These are phyloP conservation scores for Barypeithes pellucidus DNA, from an alignment of 2,888 invertebrate species.

Conservation along the genomic window DNA sequence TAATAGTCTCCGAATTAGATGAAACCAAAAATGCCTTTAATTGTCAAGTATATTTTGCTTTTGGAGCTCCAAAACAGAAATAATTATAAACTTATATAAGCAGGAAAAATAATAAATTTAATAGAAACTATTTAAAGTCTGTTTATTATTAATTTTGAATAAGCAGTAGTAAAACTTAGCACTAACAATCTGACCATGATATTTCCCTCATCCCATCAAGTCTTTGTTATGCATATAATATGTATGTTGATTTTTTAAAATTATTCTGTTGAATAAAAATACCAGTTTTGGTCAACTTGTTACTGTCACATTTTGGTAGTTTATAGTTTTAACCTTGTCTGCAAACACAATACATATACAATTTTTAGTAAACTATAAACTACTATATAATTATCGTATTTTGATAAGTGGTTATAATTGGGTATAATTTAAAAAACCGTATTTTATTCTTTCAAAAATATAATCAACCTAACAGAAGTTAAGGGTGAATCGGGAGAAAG, in stretches of 20 bases:
- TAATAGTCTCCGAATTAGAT: no score
- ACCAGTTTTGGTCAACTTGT: constrained; percentile 32
- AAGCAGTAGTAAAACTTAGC: constrained; percentile 15
- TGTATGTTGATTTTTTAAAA: constrained; percentile 18
- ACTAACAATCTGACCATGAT: constrained; percentile 18
- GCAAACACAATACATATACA: constrained; percentile 2
- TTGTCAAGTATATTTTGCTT: no score
- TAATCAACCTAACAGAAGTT: no score
- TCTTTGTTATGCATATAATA: constrained; percentile 28
- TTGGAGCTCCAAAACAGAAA: no score
- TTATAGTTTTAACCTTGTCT: constrained; percentile 26
- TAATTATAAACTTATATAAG: no score
- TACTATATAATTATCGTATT: constrained; percentile 12
- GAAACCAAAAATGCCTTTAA: no score
- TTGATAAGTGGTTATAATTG: constrained; percentile 19
- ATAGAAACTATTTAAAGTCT: no score
- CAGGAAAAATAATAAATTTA: no score
- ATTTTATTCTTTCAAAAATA: not conserved
- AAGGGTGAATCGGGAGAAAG: no score
- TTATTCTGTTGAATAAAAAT: constrained; percentile 20
- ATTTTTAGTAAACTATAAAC: constrained; percentile 24
- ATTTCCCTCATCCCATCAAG: constrained; percentile 7
- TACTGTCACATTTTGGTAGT: constrained; percentile 24
- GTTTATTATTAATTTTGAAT: not conserved
- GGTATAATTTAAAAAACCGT: not conserved